Evolutionary conservation across 1,140 invertebrate species (phyloP).

Genomic region (Temnothorax longispinosus): DNA sequence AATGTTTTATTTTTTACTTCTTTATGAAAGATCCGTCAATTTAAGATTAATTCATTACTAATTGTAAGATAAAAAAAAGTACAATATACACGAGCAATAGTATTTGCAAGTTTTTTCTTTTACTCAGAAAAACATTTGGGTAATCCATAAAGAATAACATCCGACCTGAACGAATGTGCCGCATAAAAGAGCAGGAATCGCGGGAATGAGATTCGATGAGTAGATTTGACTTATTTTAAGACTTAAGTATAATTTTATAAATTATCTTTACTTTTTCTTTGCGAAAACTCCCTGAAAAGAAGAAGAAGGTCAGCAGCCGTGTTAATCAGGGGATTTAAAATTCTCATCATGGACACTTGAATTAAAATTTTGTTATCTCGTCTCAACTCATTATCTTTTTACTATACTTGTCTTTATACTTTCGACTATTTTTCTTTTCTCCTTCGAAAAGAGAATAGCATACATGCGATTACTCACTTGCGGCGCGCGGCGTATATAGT

Average conservation of each 20-base stretch:
- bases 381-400: conserved; percentile 13
- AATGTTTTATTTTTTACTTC: not conserved
- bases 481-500: conserved; percentile 17
- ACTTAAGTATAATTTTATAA: conserved; percentile 29
- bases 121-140: not conserved
- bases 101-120: not conserved
- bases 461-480: conserved; percentile 58
- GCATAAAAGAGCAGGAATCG: not conserved
- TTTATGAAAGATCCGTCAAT: not conserved
- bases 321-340: conserved; percentile 63
- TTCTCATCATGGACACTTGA: conserved; percentile 18
- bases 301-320: not conserved
- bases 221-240: conserved; percentile 29
- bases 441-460: conserved; percentile 11
- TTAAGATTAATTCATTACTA: not conserved
- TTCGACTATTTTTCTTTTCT: not conserved
- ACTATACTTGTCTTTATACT: not conserved
- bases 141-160: not conserved
- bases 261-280: conserved; percentile 18
- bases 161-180: not conserved
- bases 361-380: conserved; percentile 38
- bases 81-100: not conserved
- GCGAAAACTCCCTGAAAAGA: not conserved
- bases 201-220: not conserved
- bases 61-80: not conserved